Evolutionary conservation across 2,113 vertebrate species (phyloP).

Genomic region (Mungos mungo): DNA sequence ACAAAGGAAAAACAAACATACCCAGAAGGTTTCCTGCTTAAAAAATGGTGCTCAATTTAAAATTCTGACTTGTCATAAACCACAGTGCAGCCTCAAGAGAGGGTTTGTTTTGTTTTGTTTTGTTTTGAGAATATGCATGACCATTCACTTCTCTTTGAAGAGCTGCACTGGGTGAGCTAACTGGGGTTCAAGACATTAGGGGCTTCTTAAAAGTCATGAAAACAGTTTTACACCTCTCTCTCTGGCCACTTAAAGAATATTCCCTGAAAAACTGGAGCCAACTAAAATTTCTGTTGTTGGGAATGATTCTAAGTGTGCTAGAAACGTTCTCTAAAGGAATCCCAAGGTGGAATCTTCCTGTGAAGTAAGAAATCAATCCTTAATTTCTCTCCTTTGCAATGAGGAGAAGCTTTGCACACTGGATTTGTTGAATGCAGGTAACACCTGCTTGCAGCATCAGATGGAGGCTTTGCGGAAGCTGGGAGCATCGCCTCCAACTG

Average conservation of each 20-base stretch:
- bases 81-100: background rate
- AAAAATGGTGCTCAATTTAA: background rate
- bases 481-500: background rate
- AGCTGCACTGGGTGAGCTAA: background rate
- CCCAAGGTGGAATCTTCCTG: background rate
- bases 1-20: background rate
- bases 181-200: background rate
- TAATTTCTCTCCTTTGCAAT: conserved; percentile 40
- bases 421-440: background rate
- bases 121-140: background rate
- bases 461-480: background rate
- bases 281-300: background rate
- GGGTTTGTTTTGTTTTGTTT: background rate
- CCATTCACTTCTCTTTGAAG: background rate
- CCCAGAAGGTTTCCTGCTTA: background rate
- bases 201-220: background rate
- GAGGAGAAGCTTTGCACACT: background rate
- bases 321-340: conserved; percentile 40
- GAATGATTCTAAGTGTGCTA: background rate
- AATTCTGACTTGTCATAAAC: background rate
- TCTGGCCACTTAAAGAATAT: background rate
- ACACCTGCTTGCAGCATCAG: background rate
- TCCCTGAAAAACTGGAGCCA: conserved; percentile 2
- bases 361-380: conserved; percentile 18
- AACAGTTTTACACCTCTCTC: background rate